These are phyloP conservation scores for Acrocephalus arundinaceus DNA, from an alignment of 2,113 vertebrate species.

Conservation along the genomic window DNA sequence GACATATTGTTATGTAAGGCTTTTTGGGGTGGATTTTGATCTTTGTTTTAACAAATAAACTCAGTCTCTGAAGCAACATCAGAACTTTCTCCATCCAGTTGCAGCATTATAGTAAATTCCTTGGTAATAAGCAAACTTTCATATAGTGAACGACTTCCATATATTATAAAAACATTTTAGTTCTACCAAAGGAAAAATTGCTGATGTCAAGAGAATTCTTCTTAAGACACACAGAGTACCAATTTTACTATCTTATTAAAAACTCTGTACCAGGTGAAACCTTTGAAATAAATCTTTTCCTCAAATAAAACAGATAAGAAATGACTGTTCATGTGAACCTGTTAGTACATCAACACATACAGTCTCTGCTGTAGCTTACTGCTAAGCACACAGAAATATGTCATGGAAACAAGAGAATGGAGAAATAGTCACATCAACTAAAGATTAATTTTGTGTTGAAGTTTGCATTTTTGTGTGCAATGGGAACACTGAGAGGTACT, in stretches of 20 bases:
- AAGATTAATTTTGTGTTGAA: not conserved
- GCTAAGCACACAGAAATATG: not conserved
- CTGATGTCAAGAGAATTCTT: not conserved
- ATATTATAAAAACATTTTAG: not conserved
- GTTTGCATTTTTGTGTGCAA: not conserved
- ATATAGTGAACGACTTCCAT: not conserved
- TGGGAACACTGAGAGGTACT: not conserved
- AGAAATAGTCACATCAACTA: not conserved
- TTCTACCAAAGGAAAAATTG: not conserved
- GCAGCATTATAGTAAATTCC: not conserved
- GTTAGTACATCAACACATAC: not conserved
- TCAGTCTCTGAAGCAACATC: not conserved
- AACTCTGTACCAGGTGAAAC: not conserved
- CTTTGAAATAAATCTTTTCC: slow-evolving; percentile 25
- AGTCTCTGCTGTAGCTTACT: not conserved
- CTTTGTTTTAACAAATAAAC: not conserved
- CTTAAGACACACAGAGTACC: not conserved
- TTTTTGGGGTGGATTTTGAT: not conserved
- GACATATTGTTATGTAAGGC: not conserved
- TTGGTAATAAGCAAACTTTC: not conserved
- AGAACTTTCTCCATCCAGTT: not conserved
- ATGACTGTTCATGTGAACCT: not conserved
- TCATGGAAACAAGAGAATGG: not conserved
- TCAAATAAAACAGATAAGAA: slow-evolving; percentile 3
- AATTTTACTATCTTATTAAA: not conserved